Evolutionary conservation across 2,888 invertebrate genomes (phyloP), one percentile per base, ranked within the genome.

Genomic region (Clunio marinus): DNA sequence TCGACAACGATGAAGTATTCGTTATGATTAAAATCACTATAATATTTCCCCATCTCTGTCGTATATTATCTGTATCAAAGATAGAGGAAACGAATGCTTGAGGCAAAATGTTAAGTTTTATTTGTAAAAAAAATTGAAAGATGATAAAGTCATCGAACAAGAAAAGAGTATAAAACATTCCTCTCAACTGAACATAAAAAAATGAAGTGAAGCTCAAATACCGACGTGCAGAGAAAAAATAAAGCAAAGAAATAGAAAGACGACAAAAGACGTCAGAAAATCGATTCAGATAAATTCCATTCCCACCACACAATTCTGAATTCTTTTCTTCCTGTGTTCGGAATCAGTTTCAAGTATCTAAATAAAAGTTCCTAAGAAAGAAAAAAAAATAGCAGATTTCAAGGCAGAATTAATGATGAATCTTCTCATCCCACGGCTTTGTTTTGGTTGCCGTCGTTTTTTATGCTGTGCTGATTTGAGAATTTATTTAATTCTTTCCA

Each of bases 11-110:
- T 32, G 10, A 32, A 32, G 32, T 10, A 32, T 51, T 51, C 41
- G 41, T 41, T 41, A 41, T 41, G n/a, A 10, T 41, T 41, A 41
- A 41, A 41, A 41, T 41, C 41, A 41, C 41, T 41, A 41, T 41
- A n/a, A n/a, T n/a, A 41, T 41, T 41, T 41, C 41, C 41, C 10
- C 41, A 41, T 41, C 22, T 51, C 51, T 51, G 3, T 51, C 51
- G 22, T n/a, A n/a, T n/a, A n/a, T n/a, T n/a, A 22, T 51, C 22
- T 51, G 15, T 41, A 41, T 41, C 41, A 41, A 41, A 41, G 41
- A 41, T 41, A 41, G 15, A 41, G 41, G n/a, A 41, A 41, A 41
- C 41, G 41, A 41, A 15, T 41, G 10, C 41, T 41, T n/a, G 41
- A 41, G 41, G 41, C 41, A 10, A 41, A 41, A 41, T 41, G 41